Percentiles rank a stretch among this genome's conserved stretches.
Conservation (phyloP, 2,888 invertebrate species). For the Tiliacea aurago region DNA sequence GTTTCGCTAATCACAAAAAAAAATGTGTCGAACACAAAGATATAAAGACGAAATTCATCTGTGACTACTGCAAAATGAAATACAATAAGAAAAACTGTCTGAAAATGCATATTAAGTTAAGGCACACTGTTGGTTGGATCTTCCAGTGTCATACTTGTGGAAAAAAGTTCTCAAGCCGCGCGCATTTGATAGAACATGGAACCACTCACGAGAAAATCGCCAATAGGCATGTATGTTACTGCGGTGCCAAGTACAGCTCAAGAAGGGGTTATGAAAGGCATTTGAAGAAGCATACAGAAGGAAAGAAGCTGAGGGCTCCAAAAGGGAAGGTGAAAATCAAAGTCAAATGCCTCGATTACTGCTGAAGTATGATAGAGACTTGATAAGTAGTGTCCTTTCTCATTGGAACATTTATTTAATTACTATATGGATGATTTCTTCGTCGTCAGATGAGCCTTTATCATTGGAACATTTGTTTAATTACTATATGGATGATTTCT, state of each 20-base stretch:
- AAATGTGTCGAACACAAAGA: conserved; percentile 55
- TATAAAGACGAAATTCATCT: conserved; percentile 61
- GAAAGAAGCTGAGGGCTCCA: conserved; percentile 14
- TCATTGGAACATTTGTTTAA: no score
- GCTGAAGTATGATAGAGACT: conserved; percentile 8
- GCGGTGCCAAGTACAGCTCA: conserved; percentile 71
- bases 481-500: no score
- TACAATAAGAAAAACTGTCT: conserved; percentile 68
- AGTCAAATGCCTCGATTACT: background rate
- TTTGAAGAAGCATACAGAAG: conserved; percentile 60
- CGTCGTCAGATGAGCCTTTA: no score
- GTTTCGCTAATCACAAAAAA: conserved; percentile 69
- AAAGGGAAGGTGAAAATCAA: background rate
- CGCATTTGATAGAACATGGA: conserved; percentile 73
- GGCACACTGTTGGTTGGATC: conserved; percentile 63
- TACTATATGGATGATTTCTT: no score
- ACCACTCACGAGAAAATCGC: conserved; percentile 71
- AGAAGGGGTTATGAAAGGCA: conserved; percentile 75
- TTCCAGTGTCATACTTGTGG: conserved; percentile 77
- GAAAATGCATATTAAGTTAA: conserved; percentile 68
- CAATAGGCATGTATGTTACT: conserved; percentile 74
- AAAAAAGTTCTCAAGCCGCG: conserved; percentile 68
- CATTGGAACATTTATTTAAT: no score
- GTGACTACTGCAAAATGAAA: conserved; percentile 74
- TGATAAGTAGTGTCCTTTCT: background rate